phyloP scores from a whole-genome alignment of 1,140 invertebrate genomes.

The Uloborus diversus region DNA sequence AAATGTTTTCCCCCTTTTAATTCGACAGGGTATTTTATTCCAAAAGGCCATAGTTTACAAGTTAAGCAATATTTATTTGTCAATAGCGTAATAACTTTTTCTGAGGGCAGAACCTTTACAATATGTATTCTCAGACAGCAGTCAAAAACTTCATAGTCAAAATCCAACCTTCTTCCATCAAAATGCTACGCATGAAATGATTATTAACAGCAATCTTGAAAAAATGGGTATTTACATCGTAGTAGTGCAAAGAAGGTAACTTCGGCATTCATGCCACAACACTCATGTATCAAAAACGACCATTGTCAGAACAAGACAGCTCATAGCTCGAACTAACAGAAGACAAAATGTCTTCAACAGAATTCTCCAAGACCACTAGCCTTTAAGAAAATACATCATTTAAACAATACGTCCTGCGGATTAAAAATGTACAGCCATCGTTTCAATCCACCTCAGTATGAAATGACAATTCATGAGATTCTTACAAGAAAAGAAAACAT shows the following conservation, averaged over 20 bases:
- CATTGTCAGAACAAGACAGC: slow-evolving; percentile 17
- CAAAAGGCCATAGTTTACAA: no score
- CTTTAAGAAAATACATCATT: slow-evolving; percentile 45
- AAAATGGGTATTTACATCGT: neutral
- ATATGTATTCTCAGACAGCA: no score
- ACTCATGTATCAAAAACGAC: slow-evolving; percentile 22
- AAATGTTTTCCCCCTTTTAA: no score
- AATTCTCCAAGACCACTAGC: slow-evolving; percentile 3
- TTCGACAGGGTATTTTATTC: no score
- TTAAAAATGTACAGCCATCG: slow-evolving; percentile 44
- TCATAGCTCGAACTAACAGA: slow-evolving; percentile 20
- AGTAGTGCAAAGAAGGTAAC: no score
- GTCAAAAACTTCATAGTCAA: neutral
- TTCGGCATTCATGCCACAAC: slow-evolving; percentile 15
- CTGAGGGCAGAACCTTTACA: no score
- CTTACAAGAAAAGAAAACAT: neutral
- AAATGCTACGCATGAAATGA: neutral
- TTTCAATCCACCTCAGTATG: slow-evolving; percentile 31
- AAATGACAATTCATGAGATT: slow-evolving; percentile 22
- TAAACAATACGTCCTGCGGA: slow-evolving; percentile 38
- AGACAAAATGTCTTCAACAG: slow-evolving; percentile 38
- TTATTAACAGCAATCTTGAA: neutral
- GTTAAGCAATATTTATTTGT: no score
- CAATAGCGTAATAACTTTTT: no score
- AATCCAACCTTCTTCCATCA: neutral